These are phyloP conservation scores for Salarias fasciatus DNA, from an alignment of 2,797 vertebrate species.

Conservation along the genomic window DNA sequence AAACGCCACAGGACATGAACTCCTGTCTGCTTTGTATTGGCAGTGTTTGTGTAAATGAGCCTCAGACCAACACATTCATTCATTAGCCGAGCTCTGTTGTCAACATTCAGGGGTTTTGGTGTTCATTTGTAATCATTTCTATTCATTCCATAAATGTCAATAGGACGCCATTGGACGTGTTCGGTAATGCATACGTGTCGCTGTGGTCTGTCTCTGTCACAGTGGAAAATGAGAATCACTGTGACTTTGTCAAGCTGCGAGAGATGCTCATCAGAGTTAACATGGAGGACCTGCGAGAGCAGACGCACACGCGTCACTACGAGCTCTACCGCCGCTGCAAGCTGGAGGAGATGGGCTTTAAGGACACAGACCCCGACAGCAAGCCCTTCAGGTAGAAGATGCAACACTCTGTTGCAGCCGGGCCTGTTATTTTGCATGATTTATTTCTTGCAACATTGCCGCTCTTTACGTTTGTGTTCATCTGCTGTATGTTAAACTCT, in stretches of 20 bases:
- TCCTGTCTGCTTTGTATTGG: constrained; percentile 1
- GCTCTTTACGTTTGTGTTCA: background rate
- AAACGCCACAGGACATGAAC: constrained; percentile 24
- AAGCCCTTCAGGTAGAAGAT: constrained; percentile 94
- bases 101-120: no score
- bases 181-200: constrained; percentile 12
- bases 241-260: constrained; percentile 96
- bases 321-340: constrained; percentile 98
- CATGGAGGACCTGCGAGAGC: constrained; percentile 98
- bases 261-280: constrained; percentile 99
- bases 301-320: constrained; percentile 96
- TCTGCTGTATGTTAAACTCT: background rate
- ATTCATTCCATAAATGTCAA: no score
- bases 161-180: background rate
- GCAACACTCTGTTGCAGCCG: background rate
- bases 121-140: no score
- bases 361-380: constrained; percentile 98
- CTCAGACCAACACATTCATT: background rate
- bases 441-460: background rate
- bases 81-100: background rate
- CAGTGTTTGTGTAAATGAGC: background rate
- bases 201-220: constrained; percentile 41
- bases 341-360: constrained; percentile 99
- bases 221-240: constrained; percentile 99
- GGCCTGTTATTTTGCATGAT: background rate